These are phyloP conservation scores for Tiliacea aurago DNA, from an alignment of 2,888 invertebrate genomes.

Conservation along the genomic window DNA sequence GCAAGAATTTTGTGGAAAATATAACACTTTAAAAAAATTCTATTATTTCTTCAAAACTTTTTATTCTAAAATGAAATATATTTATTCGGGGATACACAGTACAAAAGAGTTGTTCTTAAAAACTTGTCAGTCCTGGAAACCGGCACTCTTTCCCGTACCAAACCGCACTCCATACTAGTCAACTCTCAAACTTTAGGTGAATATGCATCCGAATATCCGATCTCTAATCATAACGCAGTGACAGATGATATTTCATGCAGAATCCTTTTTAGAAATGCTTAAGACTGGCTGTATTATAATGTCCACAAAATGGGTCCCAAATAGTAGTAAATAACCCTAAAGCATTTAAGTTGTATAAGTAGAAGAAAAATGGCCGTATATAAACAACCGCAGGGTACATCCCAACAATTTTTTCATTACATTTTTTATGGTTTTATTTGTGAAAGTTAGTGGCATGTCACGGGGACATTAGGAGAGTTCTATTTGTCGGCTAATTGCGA, in stretches of 20 bases:
- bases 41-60: no score
- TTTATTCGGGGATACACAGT: no score
- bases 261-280: not conserved
- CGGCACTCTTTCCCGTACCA: no score
- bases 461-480: slow-evolving; percentile 59
- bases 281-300: not conserved
- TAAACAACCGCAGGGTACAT: slow-evolving; percentile 6
- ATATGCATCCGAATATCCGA: no score
- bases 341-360: not conserved
- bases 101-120: no score
- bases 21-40: no score
- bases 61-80: no score
- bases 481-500: slow-evolving; percentile 60
- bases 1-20: no score
- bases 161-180: no score
- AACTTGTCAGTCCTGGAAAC: no score
- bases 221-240: not conserved
- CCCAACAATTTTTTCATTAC: slow-evolving; percentile 31
- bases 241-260: not conserved
- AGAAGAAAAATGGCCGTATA: not conserved
- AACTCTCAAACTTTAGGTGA: no score
- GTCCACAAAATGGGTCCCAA: not conserved
- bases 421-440: slow-evolving; percentile 47
- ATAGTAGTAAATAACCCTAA: not conserved
- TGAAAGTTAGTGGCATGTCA: slow-evolving; percentile 53